phyloP scores from a whole-genome alignment of 2,797 vertebrate genomes.

The Falco biarmicus region DNA sequence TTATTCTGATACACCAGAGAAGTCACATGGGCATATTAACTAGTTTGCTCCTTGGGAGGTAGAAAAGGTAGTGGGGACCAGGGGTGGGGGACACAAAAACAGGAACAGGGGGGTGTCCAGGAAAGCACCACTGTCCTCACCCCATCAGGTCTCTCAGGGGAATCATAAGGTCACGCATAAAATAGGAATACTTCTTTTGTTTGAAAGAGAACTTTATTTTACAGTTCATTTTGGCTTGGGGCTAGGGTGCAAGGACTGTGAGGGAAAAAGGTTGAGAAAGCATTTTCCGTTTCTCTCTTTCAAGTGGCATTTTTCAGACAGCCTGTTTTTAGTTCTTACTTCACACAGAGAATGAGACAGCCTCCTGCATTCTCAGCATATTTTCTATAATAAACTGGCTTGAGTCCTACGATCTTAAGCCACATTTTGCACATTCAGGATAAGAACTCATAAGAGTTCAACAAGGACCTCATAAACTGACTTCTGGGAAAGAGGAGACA shows the following conservation, averaged over 20 bases:
- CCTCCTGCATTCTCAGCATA: slow-evolving; percentile 30
- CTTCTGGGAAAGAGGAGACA: slow-evolving; percentile 31
- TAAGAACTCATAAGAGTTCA: background rate
- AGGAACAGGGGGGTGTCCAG: background rate
- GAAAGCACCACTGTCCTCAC: background rate
- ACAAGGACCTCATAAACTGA: background rate
- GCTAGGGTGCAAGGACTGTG: accelerated
- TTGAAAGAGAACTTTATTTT: background rate
- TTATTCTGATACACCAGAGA: background rate
- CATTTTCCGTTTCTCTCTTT: background rate
- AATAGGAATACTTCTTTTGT: background rate
- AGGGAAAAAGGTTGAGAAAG: background rate
- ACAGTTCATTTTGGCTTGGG: background rate
- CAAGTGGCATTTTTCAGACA: background rate
- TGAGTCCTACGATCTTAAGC: slow-evolving; percentile 30
- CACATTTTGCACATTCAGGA: slow-evolving; percentile 13
- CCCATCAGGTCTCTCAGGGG: background rate
- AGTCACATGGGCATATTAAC: background rate
- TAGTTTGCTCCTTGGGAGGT: background rate
- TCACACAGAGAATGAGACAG: background rate
- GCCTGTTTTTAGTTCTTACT: background rate
- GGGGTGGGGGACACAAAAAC: background rate
- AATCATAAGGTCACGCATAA: background rate
- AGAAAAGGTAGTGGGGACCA: background rate
- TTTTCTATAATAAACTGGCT: slow-evolving; percentile 6